These are phyloP conservation scores for Epinephelus cyanopodus DNA, from an alignment of 2,113 vertebrate genomes.

Conservation along the genomic window DNA sequence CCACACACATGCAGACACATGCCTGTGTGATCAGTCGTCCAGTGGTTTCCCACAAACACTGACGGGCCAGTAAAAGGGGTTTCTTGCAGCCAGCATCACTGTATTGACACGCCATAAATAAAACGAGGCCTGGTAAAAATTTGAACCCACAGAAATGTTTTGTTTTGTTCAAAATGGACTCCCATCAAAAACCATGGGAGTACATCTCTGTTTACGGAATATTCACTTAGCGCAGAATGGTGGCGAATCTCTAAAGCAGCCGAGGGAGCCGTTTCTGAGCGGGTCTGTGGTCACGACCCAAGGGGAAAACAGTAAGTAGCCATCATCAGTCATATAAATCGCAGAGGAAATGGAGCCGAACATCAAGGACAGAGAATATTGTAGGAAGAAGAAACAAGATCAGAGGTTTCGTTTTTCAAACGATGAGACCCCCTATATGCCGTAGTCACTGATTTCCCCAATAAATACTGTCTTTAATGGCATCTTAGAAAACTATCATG, in stretches of 20 bases:
- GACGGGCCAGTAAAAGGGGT: constrained; percentile 44
- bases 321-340: constrained; percentile 54
- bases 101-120: constrained; percentile 57
- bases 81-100: constrained; percentile 18
- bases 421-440: constrained; percentile 19
- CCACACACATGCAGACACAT: constrained; percentile 6
- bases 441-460: constrained; percentile 40
- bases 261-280: constrained; percentile 46
- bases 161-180: constrained; percentile 47
- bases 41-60: constrained; percentile 44
- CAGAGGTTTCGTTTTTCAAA: constrained; percentile 41
- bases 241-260: constrained; percentile 47
- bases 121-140: constrained; percentile 4
- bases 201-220: constrained; percentile 54
- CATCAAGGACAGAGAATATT: constrained; percentile 55
- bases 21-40: constrained; percentile 13
- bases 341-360: constrained; percentile 59
- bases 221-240: constrained; percentile 58
- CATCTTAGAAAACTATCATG: constrained; percentile 33
- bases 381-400: constrained; percentile 44
- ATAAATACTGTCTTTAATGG: constrained; percentile 61
- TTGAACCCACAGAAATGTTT: constrained; percentile 37
- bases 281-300: constrained; percentile 41
- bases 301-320: constrained; percentile 41
- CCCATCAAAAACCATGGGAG: constrained; percentile 39